Base-by-base conservation (phyloP, 2,113 vertebrate species). In the Brachyistius frenatus region DNA sequence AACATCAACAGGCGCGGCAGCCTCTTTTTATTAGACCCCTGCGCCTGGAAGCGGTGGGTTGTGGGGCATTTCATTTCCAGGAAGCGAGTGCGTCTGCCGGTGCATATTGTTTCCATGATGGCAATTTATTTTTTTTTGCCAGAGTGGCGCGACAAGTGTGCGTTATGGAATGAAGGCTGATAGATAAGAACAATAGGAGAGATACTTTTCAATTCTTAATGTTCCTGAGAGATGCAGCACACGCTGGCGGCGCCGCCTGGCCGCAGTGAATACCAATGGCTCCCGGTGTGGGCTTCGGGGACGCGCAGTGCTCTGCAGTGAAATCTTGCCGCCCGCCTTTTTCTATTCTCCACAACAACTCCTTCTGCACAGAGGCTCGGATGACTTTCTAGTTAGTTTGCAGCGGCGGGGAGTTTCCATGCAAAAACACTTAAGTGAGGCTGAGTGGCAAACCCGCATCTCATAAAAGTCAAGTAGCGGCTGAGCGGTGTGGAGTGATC, bases 41-140 rank as follows among this genome's bases (percentile, higher is more conserved):
- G 76, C 54, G 67, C 80, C 81, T 80, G 58, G 62, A 73, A 86
- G 81, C 75, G 52, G 30, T 60, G 77, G 78, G 47, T 70, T 55
- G 78, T 68, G 78, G 84, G 88, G 77, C 74, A 60, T 86, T 87
- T 88, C 81, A 86, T 90, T 92, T 89, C 78, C 56, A 71, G 73
- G 50, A 84, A 80, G 76, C 73, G 57, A 69, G 69, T 9, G 46
- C 53, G 36, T 83, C 79, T 50, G 78, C 74, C 14, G 35, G 52
- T 41, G 78, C 85, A 80, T 86, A 89, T 90, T 91, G 88, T 92
- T 93, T 93, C 88, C 86, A 80, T 86, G 84, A 78, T 66, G 60
- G 86, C 89, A 87, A 92, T 93, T 93, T 93, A 84, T 93, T 92
- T 92, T 86, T 93, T 92, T 92, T 86, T 33, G 78, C 67, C 11